Percentiles rank a stretch among this genome's conserved stretches.
Evolutionary conservation across 2,113 vertebrate species (phyloP).

Genomic region (Enhydra lutris): DNA sequence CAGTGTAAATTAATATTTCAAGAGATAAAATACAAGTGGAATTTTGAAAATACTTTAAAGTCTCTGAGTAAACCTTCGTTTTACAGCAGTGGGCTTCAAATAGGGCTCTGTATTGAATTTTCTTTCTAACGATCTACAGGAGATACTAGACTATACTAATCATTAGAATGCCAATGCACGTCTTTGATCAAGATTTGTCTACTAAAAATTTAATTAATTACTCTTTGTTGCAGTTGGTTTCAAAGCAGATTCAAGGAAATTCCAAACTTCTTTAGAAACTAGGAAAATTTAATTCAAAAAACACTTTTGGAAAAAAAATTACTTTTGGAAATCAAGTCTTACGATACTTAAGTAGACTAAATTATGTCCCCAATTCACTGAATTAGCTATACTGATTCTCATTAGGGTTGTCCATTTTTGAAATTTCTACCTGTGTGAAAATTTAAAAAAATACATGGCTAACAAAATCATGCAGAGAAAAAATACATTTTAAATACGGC

Average conservation of each 20-base stretch:
- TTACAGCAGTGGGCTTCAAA: background rate
- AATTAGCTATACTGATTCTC: background rate
- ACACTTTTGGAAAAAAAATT: background rate
- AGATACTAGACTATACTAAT: background rate
- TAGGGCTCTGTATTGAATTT: background rate
- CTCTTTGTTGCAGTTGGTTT: background rate
- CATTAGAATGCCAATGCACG: background rate
- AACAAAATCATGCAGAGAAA: background rate
- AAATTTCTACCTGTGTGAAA: background rate
- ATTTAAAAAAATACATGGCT: background rate
- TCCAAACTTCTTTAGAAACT: background rate
- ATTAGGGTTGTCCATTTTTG: background rate
- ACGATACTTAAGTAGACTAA: background rate
- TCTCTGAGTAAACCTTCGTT: background rate
- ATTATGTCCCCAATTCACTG: background rate
- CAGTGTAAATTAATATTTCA: background rate
- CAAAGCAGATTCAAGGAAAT: background rate
- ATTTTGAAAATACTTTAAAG: conserved; percentile 6
- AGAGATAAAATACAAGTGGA: background rate
- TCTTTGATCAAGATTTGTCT: background rate
- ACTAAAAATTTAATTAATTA: conserved; percentile 12
- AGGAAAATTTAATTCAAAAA: background rate
- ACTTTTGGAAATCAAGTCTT: background rate
- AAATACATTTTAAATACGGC: background rate
- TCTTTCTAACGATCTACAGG: background rate